phyloP scores from a whole-genome alignment of 2,113 vertebrate species.

The Macrotis lagotis region DNA sequence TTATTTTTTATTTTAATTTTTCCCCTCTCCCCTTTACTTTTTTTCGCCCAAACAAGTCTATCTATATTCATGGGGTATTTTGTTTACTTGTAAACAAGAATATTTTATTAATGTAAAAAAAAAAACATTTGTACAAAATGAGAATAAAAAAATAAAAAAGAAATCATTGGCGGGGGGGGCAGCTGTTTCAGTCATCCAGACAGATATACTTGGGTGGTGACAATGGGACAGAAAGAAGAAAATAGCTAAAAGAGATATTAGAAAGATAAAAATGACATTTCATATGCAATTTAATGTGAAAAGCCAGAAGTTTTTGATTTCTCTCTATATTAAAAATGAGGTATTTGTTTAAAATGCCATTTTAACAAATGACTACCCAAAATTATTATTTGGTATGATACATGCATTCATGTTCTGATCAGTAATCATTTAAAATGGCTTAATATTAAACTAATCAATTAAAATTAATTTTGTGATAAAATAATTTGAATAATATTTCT shows the following conservation, averaged over 20 bases:
- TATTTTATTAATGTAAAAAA: no score
- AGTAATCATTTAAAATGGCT: rapidly evolving
- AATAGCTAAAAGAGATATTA: neutral
- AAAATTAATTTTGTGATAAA: rapidly evolving
- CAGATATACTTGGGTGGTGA: neutral
- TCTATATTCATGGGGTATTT: no score
- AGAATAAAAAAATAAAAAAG: no score
- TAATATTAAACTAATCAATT: no score
- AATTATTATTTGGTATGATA: neutral
- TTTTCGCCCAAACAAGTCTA: no score
- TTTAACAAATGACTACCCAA: no score
- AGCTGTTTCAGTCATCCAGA: neutral
- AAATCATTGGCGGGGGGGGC: no score
- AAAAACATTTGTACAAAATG: no score
- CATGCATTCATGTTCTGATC: neutral
- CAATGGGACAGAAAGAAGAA: neutral
- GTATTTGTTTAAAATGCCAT: rapidly evolving
- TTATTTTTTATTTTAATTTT: no score
- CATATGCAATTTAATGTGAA: neutral
- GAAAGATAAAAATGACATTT: neutral
- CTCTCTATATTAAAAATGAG: neutral
- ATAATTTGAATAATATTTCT: neutral
- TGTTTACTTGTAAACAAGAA: no score
- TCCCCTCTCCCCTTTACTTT: no score
- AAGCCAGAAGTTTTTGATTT: neutral